Conservation (phyloP, 2,797 vertebrate species). For the Chromis chromis region DNA sequence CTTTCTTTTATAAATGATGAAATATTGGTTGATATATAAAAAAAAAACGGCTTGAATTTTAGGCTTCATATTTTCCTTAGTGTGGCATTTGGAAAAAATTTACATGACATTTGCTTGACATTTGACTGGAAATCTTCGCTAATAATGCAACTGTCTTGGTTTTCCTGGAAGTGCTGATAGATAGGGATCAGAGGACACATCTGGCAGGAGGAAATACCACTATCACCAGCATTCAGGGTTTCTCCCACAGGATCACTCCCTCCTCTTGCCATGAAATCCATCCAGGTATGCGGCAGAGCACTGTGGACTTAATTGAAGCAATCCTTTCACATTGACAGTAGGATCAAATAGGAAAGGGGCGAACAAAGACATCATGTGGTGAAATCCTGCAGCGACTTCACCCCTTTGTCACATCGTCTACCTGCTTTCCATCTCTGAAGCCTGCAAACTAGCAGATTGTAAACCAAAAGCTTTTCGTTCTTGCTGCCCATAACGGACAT, state of each 20-base stretch:
- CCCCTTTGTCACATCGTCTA: not conserved
- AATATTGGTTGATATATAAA: too few species aligned
- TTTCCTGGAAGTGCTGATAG: slow-evolving; percentile 56
- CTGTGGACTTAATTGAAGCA: slow-evolving; percentile 32
- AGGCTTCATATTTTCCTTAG: slow-evolving; percentile 9
- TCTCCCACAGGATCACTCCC: slow-evolving; percentile 14
- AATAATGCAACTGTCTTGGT: slow-evolving; percentile 23
- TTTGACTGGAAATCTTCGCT: slow-evolving; percentile 44
- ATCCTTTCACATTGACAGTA: slow-evolving; percentile 27
- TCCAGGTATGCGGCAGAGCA: slow-evolving; percentile 65
- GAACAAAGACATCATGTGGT: slow-evolving; percentile 3
- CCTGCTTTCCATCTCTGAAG: slow-evolving; percentile 25
- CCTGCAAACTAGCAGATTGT: slow-evolving; percentile 2
- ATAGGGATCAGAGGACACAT: slow-evolving; percentile 79
- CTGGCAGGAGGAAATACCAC: slow-evolving; percentile 71
- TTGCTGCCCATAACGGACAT: slow-evolving; percentile 49
- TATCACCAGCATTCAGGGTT: slow-evolving; percentile 53
- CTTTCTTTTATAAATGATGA: too few species aligned
- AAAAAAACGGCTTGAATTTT: not conserved
- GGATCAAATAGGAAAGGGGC: slow-evolving; percentile 23
- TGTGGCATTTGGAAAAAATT: slow-evolving; percentile 55
- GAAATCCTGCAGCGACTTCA: not conserved
- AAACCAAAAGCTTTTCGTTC: slow-evolving; percentile 5
- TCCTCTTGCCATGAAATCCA: slow-evolving; percentile 47
- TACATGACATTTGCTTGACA: slow-evolving; percentile 31